Percentiles rank a stretch among this genome's conserved stretches.
Conservation (phyloP, 2,888 invertebrate genomes). For the Pheosia tremula region DNA sequence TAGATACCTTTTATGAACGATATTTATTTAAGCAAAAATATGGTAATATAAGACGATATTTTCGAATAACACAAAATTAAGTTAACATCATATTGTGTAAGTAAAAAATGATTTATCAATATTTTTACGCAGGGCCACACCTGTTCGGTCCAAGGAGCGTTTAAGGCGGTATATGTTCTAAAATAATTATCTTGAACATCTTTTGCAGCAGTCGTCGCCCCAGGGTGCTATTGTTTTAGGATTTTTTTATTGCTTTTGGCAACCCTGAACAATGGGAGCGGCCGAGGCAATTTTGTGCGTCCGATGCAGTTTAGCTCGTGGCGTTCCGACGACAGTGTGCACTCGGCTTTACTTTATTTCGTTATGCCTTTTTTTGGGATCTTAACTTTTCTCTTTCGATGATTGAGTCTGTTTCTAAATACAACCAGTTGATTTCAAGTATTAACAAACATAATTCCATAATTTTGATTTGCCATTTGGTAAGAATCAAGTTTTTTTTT, state of each 20-base stretch:
- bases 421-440: too few relatives aligned
- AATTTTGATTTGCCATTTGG: too few relatives aligned
- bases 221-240: constrained; percentile 82
- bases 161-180: constrained; percentile 73
- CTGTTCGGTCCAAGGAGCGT: constrained; percentile 74
- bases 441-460: too few relatives aligned
- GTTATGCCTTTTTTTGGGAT: constrained; percentile 43
- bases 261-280: constrained; percentile 78
- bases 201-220: constrained; percentile 73
- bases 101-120: not conserved
- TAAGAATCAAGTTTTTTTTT: constrained; percentile 5
- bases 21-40: not conserved
- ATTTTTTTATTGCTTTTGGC: constrained; percentile 79
- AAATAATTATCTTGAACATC: constrained; percentile 81
- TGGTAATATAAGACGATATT: not conserved
- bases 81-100: not conserved
- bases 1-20: too few relatives aligned
- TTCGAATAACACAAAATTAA: not conserved
- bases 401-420: too few relatives aligned
- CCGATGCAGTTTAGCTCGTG: constrained; percentile 60
- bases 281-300: constrained; percentile 67
- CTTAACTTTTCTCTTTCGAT: constrained; percentile 12
- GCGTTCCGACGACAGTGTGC: constrained; percentile 56
- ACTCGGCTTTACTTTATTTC: constrained; percentile 43
- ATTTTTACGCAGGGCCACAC: constrained; percentile 60